Evolutionary conservation across 2,113 vertebrate genomes (phyloP), one percentile per base, ranked within the genome.

Genomic region (Scomber scombrus): DNA sequence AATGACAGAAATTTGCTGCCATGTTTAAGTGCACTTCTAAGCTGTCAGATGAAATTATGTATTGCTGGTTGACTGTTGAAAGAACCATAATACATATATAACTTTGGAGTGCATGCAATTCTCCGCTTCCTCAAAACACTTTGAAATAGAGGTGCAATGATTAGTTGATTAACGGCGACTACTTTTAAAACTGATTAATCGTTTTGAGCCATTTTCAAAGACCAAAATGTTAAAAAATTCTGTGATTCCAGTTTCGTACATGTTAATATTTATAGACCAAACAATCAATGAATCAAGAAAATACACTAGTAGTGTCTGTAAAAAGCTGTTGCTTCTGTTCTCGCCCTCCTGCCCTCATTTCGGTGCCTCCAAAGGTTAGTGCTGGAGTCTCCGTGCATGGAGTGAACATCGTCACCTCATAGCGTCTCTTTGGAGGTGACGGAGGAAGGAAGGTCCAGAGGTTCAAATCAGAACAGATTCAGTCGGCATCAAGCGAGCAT

Each of bases 1-100:
- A 88, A 89, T 65, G 81, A 82, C 76, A 56, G 55, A 74, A 51
- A 77, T 81, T 77, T 84, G 58, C 72, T 64, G 66, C n/a, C 68
- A 65, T 81, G 57, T 84, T 82, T 66, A 29, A 85, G 78, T 88
- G 71, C 84, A 69, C 65, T 50, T 73, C 21, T 18, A 46, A 78
- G 70, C 71, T 82, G 84, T 88, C 85, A 63, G 60, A 72, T 66
- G 57, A 19, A 66, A 70, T 87, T 74, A 85, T 65, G 75, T 5
- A 23, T 62, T 21, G 21, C 34, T 61, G 81, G 31, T 16, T 80
- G 85, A 71, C 18, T 78, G 43, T 51, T 66, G 78, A 85, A 31
- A 56, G 3, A 9, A 29, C 31, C 31, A 51, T 45, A 16, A 34
- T 70, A 11, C 45, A 57, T 13, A 54, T 18, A 23, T 10, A 72